phyloP scores from a whole-genome alignment of 2,113 vertebrate genomes.

The Varanus komodoensis region DNA sequence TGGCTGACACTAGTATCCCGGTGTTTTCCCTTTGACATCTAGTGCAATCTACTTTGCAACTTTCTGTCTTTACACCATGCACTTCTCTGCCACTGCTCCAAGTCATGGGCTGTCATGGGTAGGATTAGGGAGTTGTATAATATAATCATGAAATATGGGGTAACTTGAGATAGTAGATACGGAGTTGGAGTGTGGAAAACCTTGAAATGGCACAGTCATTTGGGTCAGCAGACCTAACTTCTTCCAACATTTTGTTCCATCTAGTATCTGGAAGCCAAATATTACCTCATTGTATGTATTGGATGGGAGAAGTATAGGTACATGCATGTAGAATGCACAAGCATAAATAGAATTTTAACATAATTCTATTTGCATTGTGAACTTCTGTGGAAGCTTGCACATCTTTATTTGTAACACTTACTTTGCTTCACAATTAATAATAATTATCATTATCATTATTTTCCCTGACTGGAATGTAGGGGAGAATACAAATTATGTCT shows the following conservation, averaged over 20 bases:
- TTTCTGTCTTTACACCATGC: neutral
- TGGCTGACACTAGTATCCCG: neutral
- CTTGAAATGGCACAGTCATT: neutral
- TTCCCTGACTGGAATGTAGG: neutral
- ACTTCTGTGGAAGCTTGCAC: neutral
- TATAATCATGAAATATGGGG: neutral
- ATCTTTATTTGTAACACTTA: neutral
- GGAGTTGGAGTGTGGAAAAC: neutral
- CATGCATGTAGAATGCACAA: neutral
- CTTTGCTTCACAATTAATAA: neutral
- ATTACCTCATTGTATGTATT: neutral
- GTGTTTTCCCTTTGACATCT: neutral
- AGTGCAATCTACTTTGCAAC: neutral
- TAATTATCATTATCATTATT: neutral
- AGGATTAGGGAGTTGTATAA: neutral
- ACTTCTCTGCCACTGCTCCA: neutral
- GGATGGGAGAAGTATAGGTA: neutral
- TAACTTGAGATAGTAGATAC: neutral
- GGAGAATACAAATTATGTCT: neutral
- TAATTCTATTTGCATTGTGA: neutral
- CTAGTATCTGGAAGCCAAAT: neutral
- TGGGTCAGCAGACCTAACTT: neutral
- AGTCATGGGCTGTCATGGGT: neutral
- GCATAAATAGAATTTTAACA: neutral
- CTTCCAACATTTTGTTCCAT: neutral